Percentiles rank a stretch among this genome's conserved stretches.
These are phyloP conservation scores for Agriopis aurantiaria DNA, from an alignment of 2,888 invertebrate genomes.

Conservation along the genomic window DNA sequence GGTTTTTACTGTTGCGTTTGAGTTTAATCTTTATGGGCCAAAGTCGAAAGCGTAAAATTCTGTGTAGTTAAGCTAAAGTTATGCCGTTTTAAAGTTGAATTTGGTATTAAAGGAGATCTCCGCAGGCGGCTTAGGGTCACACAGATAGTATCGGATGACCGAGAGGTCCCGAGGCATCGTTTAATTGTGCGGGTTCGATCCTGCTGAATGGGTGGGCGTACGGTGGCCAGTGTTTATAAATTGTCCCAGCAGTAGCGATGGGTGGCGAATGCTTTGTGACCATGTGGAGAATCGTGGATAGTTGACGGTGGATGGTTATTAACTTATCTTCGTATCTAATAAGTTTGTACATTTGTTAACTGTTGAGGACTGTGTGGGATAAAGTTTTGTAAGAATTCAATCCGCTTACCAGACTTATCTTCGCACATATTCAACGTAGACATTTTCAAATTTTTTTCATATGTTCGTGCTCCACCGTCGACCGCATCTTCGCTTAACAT, in stretches of 20 bases:
- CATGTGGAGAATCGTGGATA: constrained; percentile 32
- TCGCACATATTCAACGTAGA: too few relatives aligned
- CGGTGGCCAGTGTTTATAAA: constrained; percentile 70
- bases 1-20: neutral
- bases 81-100: constrained; percentile 41
- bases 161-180: constrained; percentile 73
- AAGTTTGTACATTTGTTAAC: constrained; percentile 21
- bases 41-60: constrained; percentile 25
- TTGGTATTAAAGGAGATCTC: constrained; percentile 58
- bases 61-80: constrained; percentile 7
- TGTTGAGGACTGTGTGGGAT: neutral
- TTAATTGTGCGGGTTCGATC: constrained; percentile 78
- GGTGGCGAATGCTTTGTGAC: constrained; percentile 61
- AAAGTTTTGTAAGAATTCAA: neutral
- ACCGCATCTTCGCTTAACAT: too few relatives aligned
- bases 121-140: constrained; percentile 71
- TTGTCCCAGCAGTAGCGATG: constrained; percentile 72
- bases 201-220: constrained; percentile 74
- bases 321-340: constrained; percentile 25
- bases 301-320: constrained; percentile 21
- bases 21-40: constrained; percentile 12
- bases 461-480: too few relatives aligned
- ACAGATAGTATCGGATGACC: constrained; percentile 74
- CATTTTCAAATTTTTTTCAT: too few relatives aligned
- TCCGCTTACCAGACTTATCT: too few relatives aligned